phyloP scores from a whole-genome alignment of 2,888 invertebrate genomes.

The Chloroclysta siterata region DNA sequence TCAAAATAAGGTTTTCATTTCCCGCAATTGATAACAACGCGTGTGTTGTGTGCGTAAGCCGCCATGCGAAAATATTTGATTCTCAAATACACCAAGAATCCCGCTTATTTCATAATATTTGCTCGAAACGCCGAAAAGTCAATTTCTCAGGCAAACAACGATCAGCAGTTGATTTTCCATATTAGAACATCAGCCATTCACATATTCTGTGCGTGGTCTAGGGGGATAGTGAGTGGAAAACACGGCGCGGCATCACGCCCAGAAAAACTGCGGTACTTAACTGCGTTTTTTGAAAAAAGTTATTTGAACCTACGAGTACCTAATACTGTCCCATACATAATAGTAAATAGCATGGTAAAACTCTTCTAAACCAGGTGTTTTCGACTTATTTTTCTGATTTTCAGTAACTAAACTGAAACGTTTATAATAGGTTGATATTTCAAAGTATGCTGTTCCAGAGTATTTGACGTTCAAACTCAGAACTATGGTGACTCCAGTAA shows the following conservation, averaged over 20 bases:
- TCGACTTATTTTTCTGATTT: no score
- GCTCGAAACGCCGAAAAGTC: constrained; percentile 49
- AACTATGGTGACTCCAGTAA: no score
- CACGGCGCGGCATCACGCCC: constrained; percentile 34
- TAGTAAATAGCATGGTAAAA: no score
- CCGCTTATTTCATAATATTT: constrained; percentile 47
- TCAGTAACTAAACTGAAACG: no score
- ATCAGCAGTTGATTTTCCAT: constrained; percentile 78
- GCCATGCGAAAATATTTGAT: constrained; percentile 26
- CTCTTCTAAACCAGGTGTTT: no score
- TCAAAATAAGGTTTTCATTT: constrained; percentile 9
- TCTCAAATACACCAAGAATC: constrained; percentile 30
- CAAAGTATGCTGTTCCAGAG: no score
- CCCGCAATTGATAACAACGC: constrained; percentile 21
- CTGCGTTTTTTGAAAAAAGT: no score
- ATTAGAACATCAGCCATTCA: constrained; percentile 70
- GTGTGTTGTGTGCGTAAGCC: constrained; percentile 22
- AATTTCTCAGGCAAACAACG: constrained; percentile 62
- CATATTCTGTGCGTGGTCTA: constrained; percentile 62
- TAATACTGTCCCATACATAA: no score
- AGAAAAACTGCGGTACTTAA: constrained; percentile 9
- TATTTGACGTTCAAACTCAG: no score
- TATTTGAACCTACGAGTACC: no score
- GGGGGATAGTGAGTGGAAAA: constrained; percentile 46
- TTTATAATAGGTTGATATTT: no score